Conservation (phyloP, 2,888 invertebrate species). For the Synanthedon formicaeformis region DNA sequence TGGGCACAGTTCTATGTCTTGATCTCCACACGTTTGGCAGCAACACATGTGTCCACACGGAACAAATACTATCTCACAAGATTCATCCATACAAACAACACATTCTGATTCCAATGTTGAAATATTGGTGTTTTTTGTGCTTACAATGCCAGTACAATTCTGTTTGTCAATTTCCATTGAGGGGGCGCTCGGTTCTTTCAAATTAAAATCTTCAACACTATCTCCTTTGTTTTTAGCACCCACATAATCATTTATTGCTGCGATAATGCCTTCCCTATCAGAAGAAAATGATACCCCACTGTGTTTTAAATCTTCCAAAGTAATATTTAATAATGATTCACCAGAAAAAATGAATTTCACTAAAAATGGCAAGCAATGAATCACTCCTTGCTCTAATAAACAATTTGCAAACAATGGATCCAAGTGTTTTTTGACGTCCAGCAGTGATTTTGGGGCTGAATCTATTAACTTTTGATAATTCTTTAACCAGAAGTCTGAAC, state of each 20-base stretch:
- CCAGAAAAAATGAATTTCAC: constrained; percentile 70
- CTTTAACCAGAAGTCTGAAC: constrained; percentile 77
- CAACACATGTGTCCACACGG: constrained; percentile 91
- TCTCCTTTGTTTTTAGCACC: constrained; percentile 37
- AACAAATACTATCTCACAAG: constrained; percentile 80
- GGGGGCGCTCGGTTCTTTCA: constrained; percentile 32
- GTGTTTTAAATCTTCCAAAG: constrained; percentile 65
- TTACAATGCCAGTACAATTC: constrained; percentile 40
- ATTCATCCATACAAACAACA: constrained; percentile 84
- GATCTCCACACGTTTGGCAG: constrained; percentile 76
- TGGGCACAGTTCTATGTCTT: constrained; percentile 76
- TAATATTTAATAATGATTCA: constrained; percentile 63
- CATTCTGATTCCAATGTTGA: constrained; percentile 74
- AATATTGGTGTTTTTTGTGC: constrained; percentile 28
- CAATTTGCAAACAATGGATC: constrained; percentile 77
- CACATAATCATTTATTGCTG: constrained; percentile 74
- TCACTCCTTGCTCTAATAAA: constrained; percentile 77
- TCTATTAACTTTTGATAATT: constrained; percentile 88
- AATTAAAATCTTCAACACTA: constrained; percentile 18
- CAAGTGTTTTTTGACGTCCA: constrained; percentile 72
- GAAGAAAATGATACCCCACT: constrained; percentile 67
- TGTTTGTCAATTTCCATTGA: constrained; percentile 22
- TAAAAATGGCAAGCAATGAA: constrained; percentile 82
- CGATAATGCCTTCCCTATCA: constrained; percentile 73
- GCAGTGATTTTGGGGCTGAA: constrained; percentile 75